These are phyloP conservation scores for Eurypyga helias DNA, from an alignment of 2,113 vertebrate species.

Conservation along the genomic window DNA sequence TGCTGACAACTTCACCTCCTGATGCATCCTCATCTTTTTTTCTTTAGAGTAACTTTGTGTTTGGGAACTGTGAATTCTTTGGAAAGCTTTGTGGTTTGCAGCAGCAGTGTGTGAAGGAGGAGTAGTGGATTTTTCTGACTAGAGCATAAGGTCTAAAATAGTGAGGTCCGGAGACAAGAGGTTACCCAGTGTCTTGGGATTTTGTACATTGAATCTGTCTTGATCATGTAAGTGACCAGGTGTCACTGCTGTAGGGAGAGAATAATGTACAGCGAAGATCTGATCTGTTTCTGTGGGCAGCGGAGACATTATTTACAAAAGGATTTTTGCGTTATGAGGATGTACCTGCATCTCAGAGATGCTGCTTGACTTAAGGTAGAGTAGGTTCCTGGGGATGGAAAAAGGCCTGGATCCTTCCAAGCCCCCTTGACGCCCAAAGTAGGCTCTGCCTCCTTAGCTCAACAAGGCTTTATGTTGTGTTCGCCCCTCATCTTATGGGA, in stretches of 20 bases:
- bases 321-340: background rate
- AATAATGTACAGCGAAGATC: background rate
- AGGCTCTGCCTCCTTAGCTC: background rate
- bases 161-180: background rate
- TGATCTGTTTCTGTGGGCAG: background rate
- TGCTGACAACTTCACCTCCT: background rate
- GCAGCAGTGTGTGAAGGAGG: accelerated
- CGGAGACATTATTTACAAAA: background rate
- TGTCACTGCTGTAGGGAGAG: background rate
- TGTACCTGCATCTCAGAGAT: background rate
- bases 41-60: background rate
- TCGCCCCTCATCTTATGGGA: background rate
- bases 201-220: background rate
- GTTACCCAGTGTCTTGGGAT: background rate
- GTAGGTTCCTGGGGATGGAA: background rate
- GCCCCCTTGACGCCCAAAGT: background rate
- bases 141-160: background rate
- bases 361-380: background rate
- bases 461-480: background rate
- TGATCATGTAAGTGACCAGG: background rate
- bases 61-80: background rate
- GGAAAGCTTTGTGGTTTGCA: background rate
- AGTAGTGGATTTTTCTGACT: background rate
- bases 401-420: background rate
- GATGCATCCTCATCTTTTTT: background rate